Evolutionary conservation across 2,888 invertebrate genomes (phyloP).

Genomic region (Volucella zonaria): DNA sequence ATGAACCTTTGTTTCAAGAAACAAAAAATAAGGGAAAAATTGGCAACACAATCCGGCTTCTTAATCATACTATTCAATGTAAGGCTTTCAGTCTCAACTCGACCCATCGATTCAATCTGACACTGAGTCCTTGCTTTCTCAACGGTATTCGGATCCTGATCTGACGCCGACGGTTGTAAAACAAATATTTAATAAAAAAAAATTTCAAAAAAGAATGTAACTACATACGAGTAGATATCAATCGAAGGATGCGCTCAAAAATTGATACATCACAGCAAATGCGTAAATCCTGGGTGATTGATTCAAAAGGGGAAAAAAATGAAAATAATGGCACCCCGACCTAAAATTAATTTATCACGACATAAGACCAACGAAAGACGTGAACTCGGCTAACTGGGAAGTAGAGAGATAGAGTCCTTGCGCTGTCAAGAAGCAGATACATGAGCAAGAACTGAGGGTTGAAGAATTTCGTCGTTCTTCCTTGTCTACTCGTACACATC

Average conservation of each 20-base stretch:
- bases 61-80: conserved; percentile 2
- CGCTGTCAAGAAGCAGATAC: neutral
- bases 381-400: no score
- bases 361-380: neutral
- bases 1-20: neutral
- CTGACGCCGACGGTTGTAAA: neutral
- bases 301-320: conserved; percentile 38
- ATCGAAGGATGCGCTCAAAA: conserved; percentile 22
- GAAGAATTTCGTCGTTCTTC: conserved; percentile 12
- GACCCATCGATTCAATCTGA: neutral
- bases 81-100: neutral
- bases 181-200: conserved; percentile 9
- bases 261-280: conserved; percentile 44
- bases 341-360: conserved; percentile 49
- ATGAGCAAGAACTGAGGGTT: neutral
- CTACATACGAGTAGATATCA: neutral
- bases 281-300: conserved; percentile 54
- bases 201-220: conserved; percentile 11
- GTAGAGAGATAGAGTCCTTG: neutral
- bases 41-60: conserved; percentile 1
- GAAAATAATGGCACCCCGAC: conserved; percentile 53
- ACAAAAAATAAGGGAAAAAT: neutral
- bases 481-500: neutral
- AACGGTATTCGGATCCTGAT: neutral
- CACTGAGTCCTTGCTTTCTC: neutral